These are phyloP conservation scores for Tuta absoluta DNA, from an alignment of 2,888 invertebrate species.

Conservation along the genomic window DNA sequence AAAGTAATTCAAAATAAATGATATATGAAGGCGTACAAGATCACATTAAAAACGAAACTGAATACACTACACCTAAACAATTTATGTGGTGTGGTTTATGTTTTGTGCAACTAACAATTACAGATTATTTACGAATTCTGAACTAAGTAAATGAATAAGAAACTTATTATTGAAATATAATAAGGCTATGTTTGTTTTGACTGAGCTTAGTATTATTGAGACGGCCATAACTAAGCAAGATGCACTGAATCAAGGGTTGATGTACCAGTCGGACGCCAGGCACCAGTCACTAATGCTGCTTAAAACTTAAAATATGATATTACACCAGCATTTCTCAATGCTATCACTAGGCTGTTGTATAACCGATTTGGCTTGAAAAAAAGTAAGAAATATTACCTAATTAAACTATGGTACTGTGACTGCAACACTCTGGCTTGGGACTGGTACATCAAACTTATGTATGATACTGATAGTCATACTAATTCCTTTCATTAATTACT, in stretches of 20 bases:
- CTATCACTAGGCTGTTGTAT: too few relatives aligned
- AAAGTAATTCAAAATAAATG: background rate
- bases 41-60: too few relatives aligned
- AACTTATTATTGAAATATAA: background rate
- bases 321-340: too few relatives aligned
- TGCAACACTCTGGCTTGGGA: too few relatives aligned
- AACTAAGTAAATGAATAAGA: background rate
- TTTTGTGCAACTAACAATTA: background rate
- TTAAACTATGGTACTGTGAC: too few relatives aligned
- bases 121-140: background rate
- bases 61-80: too few relatives aligned
- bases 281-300: too few relatives aligned
- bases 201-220: slow-evolving; percentile 1
- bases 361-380: too few relatives aligned
- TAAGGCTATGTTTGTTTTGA: background rate
- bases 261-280: too few relatives aligned
- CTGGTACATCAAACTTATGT: background rate
- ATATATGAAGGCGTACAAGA: background rate
- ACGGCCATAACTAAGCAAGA: background rate
- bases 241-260: background rate
- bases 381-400: too few relatives aligned
- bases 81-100: background rate
- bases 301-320: too few relatives aligned
- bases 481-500: slow-evolving; percentile 17
- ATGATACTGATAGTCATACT: background rate